Evolutionary conservation across 1,140 invertebrate species (phyloP), one percentile per base, ranked within the genome.

Genomic region (Subanguina moxae): DNA sequence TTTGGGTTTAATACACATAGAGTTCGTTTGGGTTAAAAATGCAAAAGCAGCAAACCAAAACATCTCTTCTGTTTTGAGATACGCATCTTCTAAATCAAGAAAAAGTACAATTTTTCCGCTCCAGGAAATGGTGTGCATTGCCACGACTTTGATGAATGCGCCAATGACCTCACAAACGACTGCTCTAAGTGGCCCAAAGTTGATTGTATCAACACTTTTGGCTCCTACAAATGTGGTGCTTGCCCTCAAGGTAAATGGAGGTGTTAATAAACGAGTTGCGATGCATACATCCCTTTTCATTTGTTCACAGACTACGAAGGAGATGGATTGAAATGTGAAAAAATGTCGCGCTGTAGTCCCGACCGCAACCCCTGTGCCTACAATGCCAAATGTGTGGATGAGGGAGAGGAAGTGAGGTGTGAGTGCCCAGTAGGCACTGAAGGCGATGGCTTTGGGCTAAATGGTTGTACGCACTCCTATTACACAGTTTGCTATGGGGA

Each of bases 191-290:
- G 67, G 27, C 80, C 81, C 8, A 42, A 62, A 23, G 77, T 78
- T 11, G 62, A 76, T 25, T 82, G 80, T 64, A 63, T 82, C 19
- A 82, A 82, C 68, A 85, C 82, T 9, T 42, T 67, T 17, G 85
- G 85, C 8, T 83, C 83, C 7, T 76, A 82, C 19, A 66, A 56
- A 11, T 86, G 85, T 77, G 84, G 80, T 3, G 70, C 80, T 0
- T 86, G 85, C 68, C 85, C 85, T 15, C 28, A 77, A 65, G 84
- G 84, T 76, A 13, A 28, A 46, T 72, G 21, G 13, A 56, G 13
- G 9, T 56, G 21, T 5, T 5, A 23, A 3, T 56, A 23, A 28
- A 23, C 52, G 3, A 56, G 28, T 56, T 3, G 3, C 13, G 52
- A 56, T 28, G 21, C 13, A n/a, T n/a, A n/a, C n/a, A n/a, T n/a